Conservation (phyloP, 2,113 vertebrate genomes). For the Steatornis caripensis region DNA sequence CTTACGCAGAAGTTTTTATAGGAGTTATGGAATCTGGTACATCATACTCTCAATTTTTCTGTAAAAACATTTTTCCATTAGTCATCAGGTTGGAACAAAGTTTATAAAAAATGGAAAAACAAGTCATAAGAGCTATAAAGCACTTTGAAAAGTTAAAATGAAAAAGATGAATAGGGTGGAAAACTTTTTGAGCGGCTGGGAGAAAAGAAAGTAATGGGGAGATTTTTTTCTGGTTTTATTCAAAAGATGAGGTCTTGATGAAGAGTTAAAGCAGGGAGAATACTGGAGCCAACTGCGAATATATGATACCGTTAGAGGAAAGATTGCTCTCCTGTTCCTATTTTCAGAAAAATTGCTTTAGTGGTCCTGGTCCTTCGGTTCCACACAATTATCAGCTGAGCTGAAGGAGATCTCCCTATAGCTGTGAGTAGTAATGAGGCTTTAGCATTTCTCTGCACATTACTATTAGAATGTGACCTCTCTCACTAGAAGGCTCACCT, state of each 20-base stretch:
- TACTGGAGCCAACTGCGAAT: background rate
- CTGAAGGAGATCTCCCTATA: background rate
- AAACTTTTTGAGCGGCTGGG: background rate
- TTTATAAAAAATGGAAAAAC: constrained; percentile 25
- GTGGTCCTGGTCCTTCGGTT: background rate
- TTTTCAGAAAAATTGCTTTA: background rate
- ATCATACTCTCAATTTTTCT: background rate
- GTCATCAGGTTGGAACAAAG: constrained; percentile 23
- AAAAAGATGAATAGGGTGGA: background rate
- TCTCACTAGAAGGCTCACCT: background rate
- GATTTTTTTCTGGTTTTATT: background rate
- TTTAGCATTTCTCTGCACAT: constrained; percentile 7
- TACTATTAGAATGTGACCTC: background rate
- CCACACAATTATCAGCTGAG: background rate
- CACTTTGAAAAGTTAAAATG: constrained; percentile 14
- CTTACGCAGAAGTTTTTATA: background rate
- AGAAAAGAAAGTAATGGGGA: background rate
- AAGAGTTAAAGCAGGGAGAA: background rate
- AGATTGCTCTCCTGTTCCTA: background rate
- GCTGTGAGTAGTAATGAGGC: constrained; percentile 8
- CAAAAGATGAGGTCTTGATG: background rate
- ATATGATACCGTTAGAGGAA: background rate
- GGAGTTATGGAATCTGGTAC: background rate
- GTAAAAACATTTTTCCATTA: constrained; percentile 16
- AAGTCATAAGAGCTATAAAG: constrained; percentile 11